Evolutionary conservation across 2,888 invertebrate species (phyloP).

Genomic region (Vandiemenella viatica): DNA sequence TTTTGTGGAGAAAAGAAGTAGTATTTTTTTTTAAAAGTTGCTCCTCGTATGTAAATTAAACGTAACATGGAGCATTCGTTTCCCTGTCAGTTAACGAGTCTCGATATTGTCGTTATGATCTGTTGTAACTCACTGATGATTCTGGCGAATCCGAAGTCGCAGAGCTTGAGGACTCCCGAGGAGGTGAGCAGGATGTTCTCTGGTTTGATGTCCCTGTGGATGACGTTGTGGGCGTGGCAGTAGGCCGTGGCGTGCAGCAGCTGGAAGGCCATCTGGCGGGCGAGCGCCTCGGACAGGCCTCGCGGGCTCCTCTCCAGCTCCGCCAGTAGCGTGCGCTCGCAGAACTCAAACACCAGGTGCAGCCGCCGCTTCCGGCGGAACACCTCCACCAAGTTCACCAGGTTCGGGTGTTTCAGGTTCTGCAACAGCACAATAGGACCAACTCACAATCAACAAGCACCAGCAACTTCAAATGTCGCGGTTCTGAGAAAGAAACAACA

Average conservation of each 20-base stretch:
- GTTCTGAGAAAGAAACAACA: no score
- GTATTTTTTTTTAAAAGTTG: no score
- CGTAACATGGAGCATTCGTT: no score
- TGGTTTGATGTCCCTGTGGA: conserved; percentile 95
- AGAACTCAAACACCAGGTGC: conserved; percentile 96
- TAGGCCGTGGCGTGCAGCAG: conserved; percentile 89
- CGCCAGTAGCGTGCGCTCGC: conserved; percentile 91
- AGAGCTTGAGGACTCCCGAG: conserved; percentile 88
- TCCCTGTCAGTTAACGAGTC: no score
- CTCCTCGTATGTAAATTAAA: no score
- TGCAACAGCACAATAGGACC: conserved; percentile 36
- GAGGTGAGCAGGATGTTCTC: conserved; percentile 93
- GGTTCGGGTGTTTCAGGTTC: conserved; percentile 95
- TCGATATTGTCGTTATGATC: no score
- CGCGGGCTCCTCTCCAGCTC: conserved; percentile 87
- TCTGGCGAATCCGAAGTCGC: conserved; percentile 97
- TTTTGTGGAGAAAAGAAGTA: no score
- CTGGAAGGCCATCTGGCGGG: conserved; percentile 89
- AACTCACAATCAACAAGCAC: no score
- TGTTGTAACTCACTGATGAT: conserved; percentile 55
- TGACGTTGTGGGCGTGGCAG: conserved; percentile 91
- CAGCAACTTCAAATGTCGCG: no score
- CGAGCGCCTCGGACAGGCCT: conserved; percentile 82
- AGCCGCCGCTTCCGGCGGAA: conserved; percentile 88
- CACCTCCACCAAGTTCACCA: conserved; percentile 94